Conservation (phyloP, 2,797 vertebrate species). For the Pangasius djambal region DNA sequence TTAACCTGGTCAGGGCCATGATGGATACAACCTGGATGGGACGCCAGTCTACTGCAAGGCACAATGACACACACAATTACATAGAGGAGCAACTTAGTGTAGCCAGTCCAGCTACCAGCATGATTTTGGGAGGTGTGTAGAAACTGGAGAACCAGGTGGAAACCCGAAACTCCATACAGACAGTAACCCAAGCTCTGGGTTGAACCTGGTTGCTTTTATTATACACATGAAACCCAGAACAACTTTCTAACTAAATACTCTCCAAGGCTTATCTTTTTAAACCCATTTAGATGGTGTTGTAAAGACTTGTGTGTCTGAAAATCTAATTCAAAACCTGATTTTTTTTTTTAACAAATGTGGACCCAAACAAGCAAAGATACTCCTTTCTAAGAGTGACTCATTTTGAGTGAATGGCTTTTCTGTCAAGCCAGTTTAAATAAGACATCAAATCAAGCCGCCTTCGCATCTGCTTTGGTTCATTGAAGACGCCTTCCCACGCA, state of each 20-base stretch:
- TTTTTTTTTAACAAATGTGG: neutral
- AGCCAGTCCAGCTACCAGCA: neutral
- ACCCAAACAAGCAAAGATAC: neutral
- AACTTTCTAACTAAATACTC: neutral
- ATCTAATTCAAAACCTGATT: neutral
- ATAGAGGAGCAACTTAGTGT: neutral
- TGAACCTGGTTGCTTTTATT: neutral
- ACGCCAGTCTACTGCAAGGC: neutral
- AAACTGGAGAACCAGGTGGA: neutral
- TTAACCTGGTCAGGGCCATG: neutral
- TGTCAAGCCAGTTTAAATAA: constrained; percentile 47
- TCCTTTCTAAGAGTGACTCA: neutral
- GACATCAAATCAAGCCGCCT: constrained; percentile 41
- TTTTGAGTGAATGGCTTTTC: constrained; percentile 4
- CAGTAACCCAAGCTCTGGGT: neutral
- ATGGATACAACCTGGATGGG: neutral
- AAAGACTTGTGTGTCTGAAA: neutral
- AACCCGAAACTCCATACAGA: neutral
- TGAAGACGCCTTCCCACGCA: constrained; percentile 39
- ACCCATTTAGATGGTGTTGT: neutral
- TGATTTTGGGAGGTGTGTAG: neutral
- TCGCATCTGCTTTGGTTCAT: constrained; percentile 36
- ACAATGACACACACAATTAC: neutral
- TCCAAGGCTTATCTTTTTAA: neutral
- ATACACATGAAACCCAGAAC: neutral